A percentile compares a stretch with the other conserved stretches of the same genome.
phyloP scores from a whole-genome alignment of 2,797 vertebrate genomes.

The Cyprinella venusta region DNA sequence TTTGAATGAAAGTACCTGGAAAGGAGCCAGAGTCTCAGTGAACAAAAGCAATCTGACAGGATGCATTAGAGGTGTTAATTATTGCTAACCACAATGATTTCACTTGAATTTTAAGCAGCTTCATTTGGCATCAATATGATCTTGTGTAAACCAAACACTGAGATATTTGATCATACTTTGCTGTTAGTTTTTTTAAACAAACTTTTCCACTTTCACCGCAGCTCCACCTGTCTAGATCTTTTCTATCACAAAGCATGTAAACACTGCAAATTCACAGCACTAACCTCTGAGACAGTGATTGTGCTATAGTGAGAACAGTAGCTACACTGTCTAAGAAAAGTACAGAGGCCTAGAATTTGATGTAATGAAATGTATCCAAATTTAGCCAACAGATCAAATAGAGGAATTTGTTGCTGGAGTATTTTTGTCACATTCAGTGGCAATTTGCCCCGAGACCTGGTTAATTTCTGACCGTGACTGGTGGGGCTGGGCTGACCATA shows the following conservation, averaged over 20 bases:
- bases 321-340: background rate
- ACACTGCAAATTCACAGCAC: background rate
- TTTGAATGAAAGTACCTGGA: conserved; percentile 74
- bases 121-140: background rate
- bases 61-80: conserved; percentile 50
- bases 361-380: background rate
- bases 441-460: background rate
- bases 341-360: background rate
- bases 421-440: conserved; percentile 34
- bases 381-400: background rate
- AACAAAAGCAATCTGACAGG: conserved; percentile 48
- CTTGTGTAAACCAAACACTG: background rate
- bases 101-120: conserved; percentile 25
- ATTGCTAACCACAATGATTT: conserved; percentile 40
- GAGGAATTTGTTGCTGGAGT: background rate
- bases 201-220: background rate
- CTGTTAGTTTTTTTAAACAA: background rate
- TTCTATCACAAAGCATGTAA: background rate
- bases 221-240: background rate
- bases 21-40: conserved; percentile 56
- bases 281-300: background rate
- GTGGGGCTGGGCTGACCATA: conserved; percentile 56
- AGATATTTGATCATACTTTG: background rate
- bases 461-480: conserved; percentile 44
- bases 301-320: background rate